Conservation (phyloP, 2,113 vertebrate genomes). For the Xenotilapia caudafasciata region DNA sequence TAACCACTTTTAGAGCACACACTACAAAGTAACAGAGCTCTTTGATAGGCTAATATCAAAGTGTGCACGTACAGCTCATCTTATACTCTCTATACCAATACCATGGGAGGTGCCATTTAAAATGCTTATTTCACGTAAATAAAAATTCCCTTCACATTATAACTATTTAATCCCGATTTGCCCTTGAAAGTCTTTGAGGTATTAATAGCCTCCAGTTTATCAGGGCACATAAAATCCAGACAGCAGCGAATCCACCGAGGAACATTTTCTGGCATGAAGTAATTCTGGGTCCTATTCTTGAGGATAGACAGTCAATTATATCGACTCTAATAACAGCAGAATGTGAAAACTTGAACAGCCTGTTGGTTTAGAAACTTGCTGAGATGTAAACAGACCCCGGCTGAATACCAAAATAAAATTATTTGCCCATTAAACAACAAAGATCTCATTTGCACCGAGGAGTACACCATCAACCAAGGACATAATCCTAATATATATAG, state of each 20-base stretch:
- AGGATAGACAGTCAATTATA: slow-evolving; percentile 32
- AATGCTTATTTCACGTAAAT: slow-evolving; percentile 2
- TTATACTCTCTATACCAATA: neutral
- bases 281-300: slow-evolving; percentile 1
- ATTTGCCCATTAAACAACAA: neutral
- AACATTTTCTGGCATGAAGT: neutral
- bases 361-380: neutral
- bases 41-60: neutral
- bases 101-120: neutral
- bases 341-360: neutral
- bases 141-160: neutral
- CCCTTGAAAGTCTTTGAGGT: slow-evolving; percentile 46
- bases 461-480: neutral
- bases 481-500: neutral
- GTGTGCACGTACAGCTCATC: neutral
- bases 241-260: neutral
- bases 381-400: neutral
- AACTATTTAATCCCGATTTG: slow-evolving; percentile 31
- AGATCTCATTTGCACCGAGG: neutral
- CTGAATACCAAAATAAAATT: neutral
- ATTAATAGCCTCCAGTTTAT: slow-evolving; percentile 22
- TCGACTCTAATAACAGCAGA: neutral
- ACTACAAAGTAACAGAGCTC: neutral
- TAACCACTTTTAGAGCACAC: neutral
- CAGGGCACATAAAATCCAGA: slow-evolving; percentile 3